A percentile compares a stretch with the other conserved stretches of the same genome.
These are phyloP conservation scores for Luperina testacea DNA, from an alignment of 2,888 invertebrate genomes.

Conservation along the genomic window DNA sequence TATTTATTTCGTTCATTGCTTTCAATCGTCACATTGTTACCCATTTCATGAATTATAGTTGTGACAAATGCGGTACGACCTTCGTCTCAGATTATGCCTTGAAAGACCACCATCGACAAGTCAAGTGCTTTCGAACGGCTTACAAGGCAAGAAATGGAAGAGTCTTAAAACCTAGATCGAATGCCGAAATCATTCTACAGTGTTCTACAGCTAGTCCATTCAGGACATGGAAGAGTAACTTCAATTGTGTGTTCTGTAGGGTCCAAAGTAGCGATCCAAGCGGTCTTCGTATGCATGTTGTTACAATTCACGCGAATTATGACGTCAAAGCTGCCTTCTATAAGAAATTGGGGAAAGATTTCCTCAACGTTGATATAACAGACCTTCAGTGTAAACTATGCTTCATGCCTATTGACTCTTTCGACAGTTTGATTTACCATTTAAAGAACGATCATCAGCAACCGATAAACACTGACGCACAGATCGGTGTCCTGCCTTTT, in stretches of 20 bases:
- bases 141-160: slow-evolving; percentile 85
- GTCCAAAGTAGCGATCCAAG: slow-evolving; percentile 84
- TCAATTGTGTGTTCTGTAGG: slow-evolving; percentile 86
- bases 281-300: slow-evolving; percentile 80
- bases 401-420: slow-evolving; percentile 78
- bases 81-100: slow-evolving; percentile 85
- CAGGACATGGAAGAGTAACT: slow-evolving; percentile 86
- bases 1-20: slow-evolving; percentile 77
- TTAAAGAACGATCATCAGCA: slow-evolving; percentile 84
- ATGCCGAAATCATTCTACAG: slow-evolving; percentile 85
- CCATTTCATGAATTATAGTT: slow-evolving; percentile 85
- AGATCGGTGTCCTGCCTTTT: slow-evolving; percentile 85
- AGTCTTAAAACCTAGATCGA: slow-evolving; percentile 80
- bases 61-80: slow-evolving; percentile 85
- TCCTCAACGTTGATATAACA: slow-evolving; percentile 85
- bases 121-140: slow-evolving; percentile 83
- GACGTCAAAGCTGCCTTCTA: slow-evolving; percentile 86
- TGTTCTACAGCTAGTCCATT: slow-evolving; percentile 86
- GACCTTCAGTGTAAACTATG: slow-evolving; percentile 86
- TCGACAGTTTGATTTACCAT: slow-evolving; percentile 82
- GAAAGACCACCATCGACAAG: slow-evolving; percentile 83
- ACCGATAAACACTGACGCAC: slow-evolving; percentile 82
- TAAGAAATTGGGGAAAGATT: slow-evolving; percentile 86
- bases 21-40: slow-evolving; percentile 84
- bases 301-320: slow-evolving; percentile 81